Percentiles rank a stretch among this genome's conserved stretches.
Conservation (phyloP, 2,797 vertebrate genomes). For the Crenichthys baileyi region DNA sequence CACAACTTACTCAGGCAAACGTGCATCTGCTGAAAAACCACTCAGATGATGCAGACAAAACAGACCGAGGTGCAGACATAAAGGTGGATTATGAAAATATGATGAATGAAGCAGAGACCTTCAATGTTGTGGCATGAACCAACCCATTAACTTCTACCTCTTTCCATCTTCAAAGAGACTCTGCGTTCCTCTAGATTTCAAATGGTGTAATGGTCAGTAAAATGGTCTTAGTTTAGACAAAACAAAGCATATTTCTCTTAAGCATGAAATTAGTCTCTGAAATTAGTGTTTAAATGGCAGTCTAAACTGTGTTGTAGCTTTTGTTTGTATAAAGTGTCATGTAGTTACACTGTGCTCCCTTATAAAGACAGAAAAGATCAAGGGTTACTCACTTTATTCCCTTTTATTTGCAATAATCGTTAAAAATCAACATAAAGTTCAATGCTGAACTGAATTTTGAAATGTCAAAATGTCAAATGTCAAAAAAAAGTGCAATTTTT, state of each 20-base stretch:
- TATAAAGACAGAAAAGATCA: not conserved
- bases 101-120: not conserved
- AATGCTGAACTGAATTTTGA: not conserved
- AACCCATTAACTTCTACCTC: not conserved
- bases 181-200: not conserved
- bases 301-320: not conserved
- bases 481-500: not conserved
- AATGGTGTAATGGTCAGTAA: not conserved
- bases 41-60: not conserved
- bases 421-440: not conserved
- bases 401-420: not conserved
- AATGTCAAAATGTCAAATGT: not conserved
- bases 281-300: not conserved
- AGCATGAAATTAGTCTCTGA: not conserved
- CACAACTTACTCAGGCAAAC: not conserved
- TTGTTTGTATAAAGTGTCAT: not conserved
- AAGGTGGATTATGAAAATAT: not conserved
- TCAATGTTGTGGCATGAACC: not conserved
- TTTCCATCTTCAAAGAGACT: not conserved
- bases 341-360: not conserved
- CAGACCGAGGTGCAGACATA: not conserved
- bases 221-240: not conserved
- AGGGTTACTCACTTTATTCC: not conserved
- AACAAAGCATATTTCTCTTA: not conserved
- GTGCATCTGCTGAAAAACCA: not conserved